phyloP scores from a whole-genome alignment of 1,140 invertebrate species.

The Hestina assimilis region DNA sequence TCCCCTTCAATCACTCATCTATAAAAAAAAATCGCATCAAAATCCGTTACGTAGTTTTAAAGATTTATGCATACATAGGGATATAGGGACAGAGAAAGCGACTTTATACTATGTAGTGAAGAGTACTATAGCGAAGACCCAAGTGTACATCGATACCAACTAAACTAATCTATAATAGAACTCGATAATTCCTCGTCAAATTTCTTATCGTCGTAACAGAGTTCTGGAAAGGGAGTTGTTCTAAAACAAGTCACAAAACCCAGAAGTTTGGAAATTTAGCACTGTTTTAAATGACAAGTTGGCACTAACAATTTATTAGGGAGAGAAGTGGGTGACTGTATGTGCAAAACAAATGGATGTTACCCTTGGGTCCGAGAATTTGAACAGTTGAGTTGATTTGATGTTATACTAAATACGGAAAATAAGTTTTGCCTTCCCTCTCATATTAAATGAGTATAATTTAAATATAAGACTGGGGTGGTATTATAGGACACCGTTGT shows the following conservation, averaged over 20 bases:
- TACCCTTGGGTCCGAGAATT: not conserved
- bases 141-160: not conserved
- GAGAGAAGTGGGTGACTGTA: not conserved
- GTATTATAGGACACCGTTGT: too few species aligned
- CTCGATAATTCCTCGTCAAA: slow-evolving; percentile 1
- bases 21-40: too few species aligned
- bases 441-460: too few species aligned
- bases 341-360: not conserved
- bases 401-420: too few species aligned
- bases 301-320: not conserved
- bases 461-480: too few species aligned
- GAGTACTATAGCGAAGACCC: too few species aligned
- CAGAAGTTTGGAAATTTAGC: slow-evolving; percentile 7
- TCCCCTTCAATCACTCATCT: too few species aligned
- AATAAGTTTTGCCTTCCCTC: too few species aligned
- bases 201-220: slow-evolving; percentile 3
- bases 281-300: slow-evolving; percentile 2
- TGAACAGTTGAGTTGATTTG: too few species aligned
- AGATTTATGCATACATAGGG: not conserved
- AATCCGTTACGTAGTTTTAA: too few species aligned
- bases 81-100: not conserved
- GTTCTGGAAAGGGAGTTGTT: not conserved
- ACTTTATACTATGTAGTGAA: too few species aligned
- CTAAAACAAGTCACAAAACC: not conserved
- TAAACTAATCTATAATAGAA: not conserved